Conservation (phyloP, 2,113 vertebrate species). For the Cinclus mexicanus region DNA sequence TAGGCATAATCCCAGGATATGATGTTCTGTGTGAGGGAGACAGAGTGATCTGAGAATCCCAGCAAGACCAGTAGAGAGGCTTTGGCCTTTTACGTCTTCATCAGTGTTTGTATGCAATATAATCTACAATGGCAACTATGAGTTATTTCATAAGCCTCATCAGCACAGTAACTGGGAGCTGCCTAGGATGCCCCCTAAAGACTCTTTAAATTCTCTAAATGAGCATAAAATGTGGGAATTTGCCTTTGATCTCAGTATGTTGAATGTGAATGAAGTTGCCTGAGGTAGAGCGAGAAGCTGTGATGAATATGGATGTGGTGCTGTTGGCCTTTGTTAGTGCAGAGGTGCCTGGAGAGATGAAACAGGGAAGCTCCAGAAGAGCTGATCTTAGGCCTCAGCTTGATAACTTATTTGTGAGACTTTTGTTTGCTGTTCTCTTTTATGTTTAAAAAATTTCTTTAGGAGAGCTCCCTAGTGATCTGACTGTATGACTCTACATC, state of each 20-base stretch:
- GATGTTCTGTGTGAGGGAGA: not conserved
- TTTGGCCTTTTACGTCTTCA: not conserved
- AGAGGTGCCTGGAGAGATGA: not conserved
- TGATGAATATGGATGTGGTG: slow-evolving; percentile 1
- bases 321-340: not conserved
- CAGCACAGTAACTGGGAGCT: not conserved
- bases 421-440: not conserved
- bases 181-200: not conserved
- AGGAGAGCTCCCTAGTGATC: not conserved
- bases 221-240: not conserved
- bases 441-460: not conserved
- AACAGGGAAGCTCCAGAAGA: not conserved
- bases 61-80: not conserved
- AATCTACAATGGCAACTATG: not conserved
- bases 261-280: not conserved
- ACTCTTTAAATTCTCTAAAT: not conserved
- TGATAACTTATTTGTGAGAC: not conserved
- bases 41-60: not conserved
- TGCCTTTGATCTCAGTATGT: not conserved
- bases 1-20: not conserved
- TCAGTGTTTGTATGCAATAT: not conserved
- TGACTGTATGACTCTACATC: not conserved
- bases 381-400: not conserved
- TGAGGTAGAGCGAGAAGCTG: not conserved
- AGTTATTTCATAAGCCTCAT: not conserved